These are phyloP conservation scores for Stenichneumon culpator DNA, from an alignment of 2,888 invertebrate genomes.

Conservation along the genomic window DNA sequence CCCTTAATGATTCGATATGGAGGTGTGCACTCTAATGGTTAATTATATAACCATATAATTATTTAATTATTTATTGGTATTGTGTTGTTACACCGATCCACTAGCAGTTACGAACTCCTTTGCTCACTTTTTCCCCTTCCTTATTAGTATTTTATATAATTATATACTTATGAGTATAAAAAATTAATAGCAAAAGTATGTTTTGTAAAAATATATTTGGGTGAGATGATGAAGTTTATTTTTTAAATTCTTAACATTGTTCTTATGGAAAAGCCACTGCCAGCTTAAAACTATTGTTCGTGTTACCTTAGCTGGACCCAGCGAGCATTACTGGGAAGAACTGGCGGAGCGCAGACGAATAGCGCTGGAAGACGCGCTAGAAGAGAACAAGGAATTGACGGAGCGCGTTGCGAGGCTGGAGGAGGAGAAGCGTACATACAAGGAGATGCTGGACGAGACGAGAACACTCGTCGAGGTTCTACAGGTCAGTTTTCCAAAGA, in stretches of 20 bases:
- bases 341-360: slow-evolving; percentile 91
- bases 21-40: too few species aligned
- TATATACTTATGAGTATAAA: too few species aligned
- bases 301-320: slow-evolving; percentile 86
- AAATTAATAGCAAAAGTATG: too few species aligned
- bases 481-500: slow-evolving; percentile 86
- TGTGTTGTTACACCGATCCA: too few species aligned
- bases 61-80: too few species aligned
- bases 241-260: too few species aligned
- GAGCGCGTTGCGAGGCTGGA: slow-evolving; percentile 86
- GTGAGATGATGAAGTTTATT: neutral
- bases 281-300: neutral
- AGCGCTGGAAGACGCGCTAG: slow-evolving; percentile 90
- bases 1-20: too few species aligned
- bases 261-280: neutral
- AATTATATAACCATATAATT: too few species aligned
- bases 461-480: slow-evolving; percentile 91
- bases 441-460: slow-evolving; percentile 92
- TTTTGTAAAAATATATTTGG: neutral
- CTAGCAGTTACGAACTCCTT: too few species aligned
- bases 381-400: slow-evolving; percentile 89
- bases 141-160: too few species aligned
- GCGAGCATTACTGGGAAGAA: slow-evolving; percentile 92
- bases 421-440: slow-evolving; percentile 89
- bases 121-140: too few species aligned